Percentiles rank a stretch among this genome's conserved stretches.
Conservation (phyloP, 2,797 vertebrate species). For the Luscinia luscinia region DNA sequence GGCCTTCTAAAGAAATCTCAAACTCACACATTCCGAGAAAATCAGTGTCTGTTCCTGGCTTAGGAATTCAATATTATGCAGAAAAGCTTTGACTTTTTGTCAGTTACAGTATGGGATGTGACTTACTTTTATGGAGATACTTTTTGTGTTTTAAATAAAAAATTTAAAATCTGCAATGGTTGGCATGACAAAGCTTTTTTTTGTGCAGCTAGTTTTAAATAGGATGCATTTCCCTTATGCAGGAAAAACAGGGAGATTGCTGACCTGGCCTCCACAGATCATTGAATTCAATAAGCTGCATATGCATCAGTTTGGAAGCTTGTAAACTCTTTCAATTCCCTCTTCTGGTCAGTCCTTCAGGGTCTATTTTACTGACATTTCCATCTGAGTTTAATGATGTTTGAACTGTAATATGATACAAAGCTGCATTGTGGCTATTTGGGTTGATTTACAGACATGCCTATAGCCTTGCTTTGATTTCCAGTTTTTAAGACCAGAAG, state of each 20-base stretch:
- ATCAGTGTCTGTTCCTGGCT: not conserved
- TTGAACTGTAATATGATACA: conserved; percentile 4
- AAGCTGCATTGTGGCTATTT: not conserved
- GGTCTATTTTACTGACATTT: not conserved
- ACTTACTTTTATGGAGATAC: not conserved
- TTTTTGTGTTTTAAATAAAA: not conserved
- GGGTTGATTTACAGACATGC: not conserved
- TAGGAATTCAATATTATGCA: not conserved
- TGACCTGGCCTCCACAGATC: not conserved
- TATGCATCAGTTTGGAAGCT: not conserved
- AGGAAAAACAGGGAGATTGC: not conserved
- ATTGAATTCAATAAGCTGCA: not conserved
- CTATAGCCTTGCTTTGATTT: not conserved
- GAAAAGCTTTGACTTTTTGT: not conserved
- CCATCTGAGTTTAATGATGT: not conserved
- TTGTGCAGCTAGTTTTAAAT: not conserved
- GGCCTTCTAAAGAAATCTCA: not conserved
- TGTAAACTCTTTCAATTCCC: not conserved
- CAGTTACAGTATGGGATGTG: not conserved
- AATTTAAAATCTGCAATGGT: not conserved
- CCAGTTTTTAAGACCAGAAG: not conserved
- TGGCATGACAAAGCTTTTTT: not conserved
- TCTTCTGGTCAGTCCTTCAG: not conserved
- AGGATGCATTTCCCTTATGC: not conserved
- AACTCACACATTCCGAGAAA: not conserved